Evolutionary conservation across 2,888 invertebrate species (phyloP).

Genomic region (Allacma fusca): DNA sequence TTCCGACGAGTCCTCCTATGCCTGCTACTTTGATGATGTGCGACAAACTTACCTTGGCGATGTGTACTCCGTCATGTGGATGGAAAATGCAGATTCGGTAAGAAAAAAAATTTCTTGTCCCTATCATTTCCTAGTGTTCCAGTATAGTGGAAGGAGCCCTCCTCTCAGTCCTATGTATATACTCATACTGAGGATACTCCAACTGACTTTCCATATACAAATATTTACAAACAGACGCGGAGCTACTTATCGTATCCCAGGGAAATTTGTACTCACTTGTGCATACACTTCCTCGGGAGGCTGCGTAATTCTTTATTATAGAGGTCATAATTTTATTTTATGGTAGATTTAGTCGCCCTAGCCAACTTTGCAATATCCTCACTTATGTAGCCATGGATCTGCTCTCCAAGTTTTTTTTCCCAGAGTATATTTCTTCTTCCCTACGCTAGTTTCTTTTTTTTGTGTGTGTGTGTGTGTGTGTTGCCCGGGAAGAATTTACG

Average conservation of each 20-base stretch:
- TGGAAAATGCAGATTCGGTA: slow-evolving; percentile 69
- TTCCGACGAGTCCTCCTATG: slow-evolving; percentile 69
- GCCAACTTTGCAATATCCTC: neutral
- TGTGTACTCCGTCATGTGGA: slow-evolving; percentile 71
- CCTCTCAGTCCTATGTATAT: no score
- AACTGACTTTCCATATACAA: no score
- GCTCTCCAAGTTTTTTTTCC: no score
- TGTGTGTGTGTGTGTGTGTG: no score
- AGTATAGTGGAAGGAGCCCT: no score
- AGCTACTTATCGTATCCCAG: no score
- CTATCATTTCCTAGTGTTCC: neutral
- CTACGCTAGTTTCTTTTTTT: no score
- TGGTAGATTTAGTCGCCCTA: neutral
- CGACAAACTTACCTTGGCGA: slow-evolving; percentile 70
- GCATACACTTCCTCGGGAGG: no score
- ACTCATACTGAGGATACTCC: no score
- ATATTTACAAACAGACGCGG: no score
- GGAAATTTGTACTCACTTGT: no score
- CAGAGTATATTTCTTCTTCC: neutral
- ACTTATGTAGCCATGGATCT: neutral
- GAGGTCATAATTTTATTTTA: slow-evolving; percentile 12
- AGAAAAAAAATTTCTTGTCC: neutral
- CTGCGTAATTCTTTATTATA: neutral
- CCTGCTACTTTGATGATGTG: slow-evolving; percentile 69
- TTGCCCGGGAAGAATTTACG: neutral